Conservation (phyloP, 2,888 invertebrate species). For the Tridacna gigas region DNA sequence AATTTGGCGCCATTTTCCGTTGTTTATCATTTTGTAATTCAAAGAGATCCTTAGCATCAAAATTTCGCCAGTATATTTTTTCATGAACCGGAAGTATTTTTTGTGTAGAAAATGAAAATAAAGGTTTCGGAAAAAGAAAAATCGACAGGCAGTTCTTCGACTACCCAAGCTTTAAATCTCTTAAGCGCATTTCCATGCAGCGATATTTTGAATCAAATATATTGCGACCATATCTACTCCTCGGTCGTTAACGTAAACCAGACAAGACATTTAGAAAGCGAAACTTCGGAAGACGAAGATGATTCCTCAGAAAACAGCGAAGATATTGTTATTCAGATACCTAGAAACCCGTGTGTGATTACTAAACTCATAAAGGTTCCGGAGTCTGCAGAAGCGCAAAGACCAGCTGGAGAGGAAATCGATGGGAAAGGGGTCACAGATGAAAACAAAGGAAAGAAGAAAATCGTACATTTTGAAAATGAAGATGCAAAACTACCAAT, state of each 20-base stretch:
- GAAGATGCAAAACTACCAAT: too few relatives aligned
- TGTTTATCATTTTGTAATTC: too few relatives aligned
- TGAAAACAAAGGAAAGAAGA: too few relatives aligned
- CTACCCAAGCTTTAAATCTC: not conserved
- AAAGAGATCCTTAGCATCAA: too few relatives aligned
- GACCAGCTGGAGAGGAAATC: not conserved
- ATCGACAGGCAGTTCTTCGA: too few relatives aligned
- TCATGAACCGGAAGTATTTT: too few relatives aligned
- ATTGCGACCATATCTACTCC: constrained; percentile 55
- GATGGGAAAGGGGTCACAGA: too few relatives aligned
- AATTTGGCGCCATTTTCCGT: too few relatives aligned
- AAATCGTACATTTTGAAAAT: too few relatives aligned
- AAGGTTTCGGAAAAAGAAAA: not conserved
- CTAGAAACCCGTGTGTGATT: not conserved
- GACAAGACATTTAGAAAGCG: not conserved
- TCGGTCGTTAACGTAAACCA: not conserved
- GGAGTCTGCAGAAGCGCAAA: not conserved
- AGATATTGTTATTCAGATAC: not conserved
- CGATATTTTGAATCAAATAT: constrained; percentile 41
- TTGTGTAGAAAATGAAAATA: not conserved
- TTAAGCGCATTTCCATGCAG: constrained; percentile 35
- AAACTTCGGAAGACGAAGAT: not conserved
- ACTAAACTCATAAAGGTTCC: not conserved
- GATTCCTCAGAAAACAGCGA: constrained; percentile 1
- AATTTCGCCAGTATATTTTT: too few relatives aligned